Conservation (phyloP, 2,888 invertebrate species). For the Didymodactylos carnosus region DNA sequence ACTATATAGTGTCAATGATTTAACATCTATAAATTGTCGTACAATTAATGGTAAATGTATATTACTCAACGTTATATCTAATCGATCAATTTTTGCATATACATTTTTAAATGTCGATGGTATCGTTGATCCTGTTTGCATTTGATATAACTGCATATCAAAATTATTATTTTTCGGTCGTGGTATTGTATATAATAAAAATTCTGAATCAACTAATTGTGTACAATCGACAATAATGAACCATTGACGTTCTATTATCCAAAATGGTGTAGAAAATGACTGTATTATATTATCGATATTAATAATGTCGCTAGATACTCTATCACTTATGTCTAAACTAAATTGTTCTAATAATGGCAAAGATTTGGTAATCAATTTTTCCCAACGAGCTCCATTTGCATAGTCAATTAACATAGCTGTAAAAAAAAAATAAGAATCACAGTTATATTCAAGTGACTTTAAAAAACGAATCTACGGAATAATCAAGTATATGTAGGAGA, state of each 20-base stretch:
- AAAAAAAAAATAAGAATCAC: too few relatives aligned
- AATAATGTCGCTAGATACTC: not conserved
- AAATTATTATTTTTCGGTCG: not conserved
- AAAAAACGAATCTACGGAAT: too few relatives aligned
- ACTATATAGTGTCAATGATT: too few relatives aligned
- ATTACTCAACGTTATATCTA: too few relatives aligned
- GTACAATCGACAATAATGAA: not conserved
- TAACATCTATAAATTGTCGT: too few relatives aligned
- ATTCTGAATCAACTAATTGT: not conserved
- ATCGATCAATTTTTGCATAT: too few relatives aligned
- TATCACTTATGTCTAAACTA: not conserved
- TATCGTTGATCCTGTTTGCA: not conserved
- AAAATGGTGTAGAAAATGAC: not conserved
- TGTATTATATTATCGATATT: not conserved
- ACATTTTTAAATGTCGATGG: too few relatives aligned
- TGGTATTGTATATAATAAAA: not conserved
- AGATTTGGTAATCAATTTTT: not conserved
- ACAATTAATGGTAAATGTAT: too few relatives aligned
- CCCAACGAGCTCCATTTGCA: not conserved
- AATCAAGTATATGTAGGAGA: too few relatives aligned
- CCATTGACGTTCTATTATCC: too few relatives aligned
- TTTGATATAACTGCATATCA: not conserved
- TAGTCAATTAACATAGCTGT: too few relatives aligned
- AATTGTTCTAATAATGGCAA: not conserved
- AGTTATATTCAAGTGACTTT: not conserved